phyloP scores from a whole-genome alignment of 2,888 invertebrate genomes.

The Diaphora mendica region DNA sequence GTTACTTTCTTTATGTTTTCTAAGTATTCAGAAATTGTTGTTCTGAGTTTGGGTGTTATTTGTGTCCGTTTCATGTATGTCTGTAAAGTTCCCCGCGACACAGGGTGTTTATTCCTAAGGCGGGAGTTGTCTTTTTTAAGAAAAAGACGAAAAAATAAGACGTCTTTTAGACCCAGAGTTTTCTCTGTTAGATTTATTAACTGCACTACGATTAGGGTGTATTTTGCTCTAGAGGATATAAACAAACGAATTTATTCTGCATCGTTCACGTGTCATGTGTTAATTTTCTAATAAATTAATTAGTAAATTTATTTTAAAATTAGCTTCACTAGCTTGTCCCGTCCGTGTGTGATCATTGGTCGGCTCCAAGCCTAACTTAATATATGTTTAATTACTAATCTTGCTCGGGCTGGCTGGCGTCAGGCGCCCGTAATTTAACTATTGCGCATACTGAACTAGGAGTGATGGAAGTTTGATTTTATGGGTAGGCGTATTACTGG shows the following conservation, averaged over 20 bases:
- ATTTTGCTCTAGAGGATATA: too few relatives aligned
- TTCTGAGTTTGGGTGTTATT: too few relatives aligned
- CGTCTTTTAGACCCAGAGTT: not conserved
- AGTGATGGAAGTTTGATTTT: not conserved
- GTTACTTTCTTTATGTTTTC: not conserved
- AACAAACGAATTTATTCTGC: not conserved
- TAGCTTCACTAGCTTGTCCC: not conserved
- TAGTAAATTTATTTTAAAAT: not conserved
- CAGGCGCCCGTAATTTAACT: constrained; percentile 9
- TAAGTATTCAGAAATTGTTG: too few relatives aligned
- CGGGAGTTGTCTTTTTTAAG: too few relatives aligned
- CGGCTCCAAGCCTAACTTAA: not conserved
- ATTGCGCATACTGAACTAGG: constrained; percentile 7
- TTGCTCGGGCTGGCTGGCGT: not conserved
- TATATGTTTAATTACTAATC: constrained; percentile 20
- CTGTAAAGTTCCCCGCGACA: too few relatives aligned
- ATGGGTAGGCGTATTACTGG: not conserved
- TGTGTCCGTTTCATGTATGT: too few relatives aligned
- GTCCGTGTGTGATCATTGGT: not conserved
- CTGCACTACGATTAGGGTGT: not conserved
- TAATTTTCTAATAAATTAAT: not conserved
- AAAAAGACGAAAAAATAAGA: too few relatives aligned
- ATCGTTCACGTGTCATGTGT: not conserved
- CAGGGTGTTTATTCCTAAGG: too few relatives aligned
- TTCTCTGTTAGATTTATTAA: not conserved